A percentile compares a stretch with the other conserved stretches of the same genome.
Conservation (phyloP, 2,113 vertebrate species). For the Tinamus guttatus region DNA sequence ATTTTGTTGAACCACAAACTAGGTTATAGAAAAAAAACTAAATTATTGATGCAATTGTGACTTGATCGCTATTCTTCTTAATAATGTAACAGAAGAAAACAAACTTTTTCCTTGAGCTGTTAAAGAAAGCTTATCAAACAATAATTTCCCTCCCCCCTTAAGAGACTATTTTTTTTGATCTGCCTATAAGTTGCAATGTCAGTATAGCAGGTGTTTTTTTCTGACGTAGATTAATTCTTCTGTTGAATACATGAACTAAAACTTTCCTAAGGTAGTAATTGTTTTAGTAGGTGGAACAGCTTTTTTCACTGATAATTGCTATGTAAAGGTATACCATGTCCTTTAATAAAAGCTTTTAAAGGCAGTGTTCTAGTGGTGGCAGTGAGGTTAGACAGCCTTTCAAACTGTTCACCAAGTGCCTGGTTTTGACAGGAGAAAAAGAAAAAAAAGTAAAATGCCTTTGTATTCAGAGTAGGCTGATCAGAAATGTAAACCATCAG, state of each 20-base stretch:
- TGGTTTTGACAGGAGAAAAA: neutral
- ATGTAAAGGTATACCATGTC: neutral
- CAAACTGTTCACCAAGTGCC: neutral
- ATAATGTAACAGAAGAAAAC: slow-evolving; percentile 34
- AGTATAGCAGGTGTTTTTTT: neutral
- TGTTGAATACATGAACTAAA: neutral
- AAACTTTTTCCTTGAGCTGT: neutral
- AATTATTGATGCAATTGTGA: slow-evolving; percentile 45
- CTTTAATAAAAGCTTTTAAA: neutral
- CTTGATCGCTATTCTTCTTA: slow-evolving; percentile 15
- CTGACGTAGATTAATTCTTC: neutral
- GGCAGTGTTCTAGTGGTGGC: neutral
- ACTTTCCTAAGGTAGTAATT: neutral
- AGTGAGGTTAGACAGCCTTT: neutral
- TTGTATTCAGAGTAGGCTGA: neutral
- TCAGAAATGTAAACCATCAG: neutral
- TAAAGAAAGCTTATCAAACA: neutral
- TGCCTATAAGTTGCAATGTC: neutral
- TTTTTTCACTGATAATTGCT: neutral
- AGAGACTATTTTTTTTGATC: neutral
- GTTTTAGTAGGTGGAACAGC: neutral
- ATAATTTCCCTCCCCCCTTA: neutral
- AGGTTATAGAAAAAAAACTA: slow-evolving; percentile 1
- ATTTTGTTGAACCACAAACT: neutral
- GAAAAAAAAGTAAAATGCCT: neutral